A percentile compares a stretch with the other conserved stretches of the same genome.
phyloP scores from a whole-genome alignment of 2,797 vertebrate species.

The Channallabes apus region DNA sequence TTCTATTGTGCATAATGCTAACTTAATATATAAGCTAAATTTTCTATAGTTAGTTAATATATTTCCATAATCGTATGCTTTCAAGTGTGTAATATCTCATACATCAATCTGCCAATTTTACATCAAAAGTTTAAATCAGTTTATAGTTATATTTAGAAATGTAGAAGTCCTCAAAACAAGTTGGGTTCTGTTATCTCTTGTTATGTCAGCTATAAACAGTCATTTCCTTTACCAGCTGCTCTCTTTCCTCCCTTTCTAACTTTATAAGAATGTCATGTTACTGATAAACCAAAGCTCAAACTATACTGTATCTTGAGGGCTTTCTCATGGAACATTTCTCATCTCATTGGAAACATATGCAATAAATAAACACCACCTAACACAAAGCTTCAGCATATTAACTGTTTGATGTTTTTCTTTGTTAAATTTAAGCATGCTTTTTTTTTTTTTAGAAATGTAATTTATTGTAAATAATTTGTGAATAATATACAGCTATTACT shows the following conservation, averaged over 20 bases:
- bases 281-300: background rate
- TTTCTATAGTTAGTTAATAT: background rate
- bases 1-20: background rate
- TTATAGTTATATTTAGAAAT: background rate
- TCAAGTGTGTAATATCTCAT: background rate
- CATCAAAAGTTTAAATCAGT: background rate
- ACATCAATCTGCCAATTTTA: background rate
- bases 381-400: background rate
- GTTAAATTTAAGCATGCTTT: background rate
- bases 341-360: background rate
- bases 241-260: background rate
- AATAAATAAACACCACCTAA: background rate
- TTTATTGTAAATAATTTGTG: background rate
- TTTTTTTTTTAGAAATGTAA: too few relatives aligned
- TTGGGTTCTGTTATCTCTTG: background rate
- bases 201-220: constrained; percentile 2
- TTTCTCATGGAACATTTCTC: background rate
- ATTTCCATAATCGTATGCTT: background rate
- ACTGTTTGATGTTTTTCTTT: background rate
- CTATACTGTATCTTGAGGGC: background rate
- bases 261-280: background rate
- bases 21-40: background rate
- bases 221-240: background rate
- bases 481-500: background rate
- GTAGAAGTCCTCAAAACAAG: background rate